Base-by-base conservation (phyloP, 2,113 vertebrate genomes). In the Anguilla japonica region DNA sequence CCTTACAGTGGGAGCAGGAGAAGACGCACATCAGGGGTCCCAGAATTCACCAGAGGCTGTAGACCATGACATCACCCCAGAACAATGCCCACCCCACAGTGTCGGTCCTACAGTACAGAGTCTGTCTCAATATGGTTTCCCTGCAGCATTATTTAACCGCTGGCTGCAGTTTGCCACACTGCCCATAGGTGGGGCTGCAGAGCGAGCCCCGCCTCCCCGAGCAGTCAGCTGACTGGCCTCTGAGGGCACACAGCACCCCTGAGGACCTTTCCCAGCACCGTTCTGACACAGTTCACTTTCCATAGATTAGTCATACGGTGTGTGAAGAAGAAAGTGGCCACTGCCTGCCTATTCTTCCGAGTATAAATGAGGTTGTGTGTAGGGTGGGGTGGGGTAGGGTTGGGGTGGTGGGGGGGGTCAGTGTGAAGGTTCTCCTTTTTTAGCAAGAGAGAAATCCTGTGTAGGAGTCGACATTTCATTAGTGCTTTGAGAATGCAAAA, bases 231-330 rank as follows among this genome's bases (percentile, higher is more conserved):
- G 60, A 83, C 85, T 67, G 63, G 46, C 41, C 87, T 86, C 67
- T 5, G 5, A 16, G 41, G 63, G 11, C 13, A 79, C 5, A 20
- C 41, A 11, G 13, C 41, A 86, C 86, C 79, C 89, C 50, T 85
- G 86, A 89, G 89, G 90, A 88, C 88, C 85, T 87, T 87, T 89
- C 88, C 41, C 82, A 85, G 46, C 22, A 53, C 29, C 81, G 53
- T 82, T 82, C 14, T 43, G 53, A 82, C 53, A 82, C 41, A 46
- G 26, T 82, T 26, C 41, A 50, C 41, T 43, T 43, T 82, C 81
- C 41, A 50, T 53, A 50, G 81, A 82, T 82, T 82, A 50, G 41
- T 82, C 81, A 82, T 50, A 13, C 22, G 53, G 40, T 82, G n/a
- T 50, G 81, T 82, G 81, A 53, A 53, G 81, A 53, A 53, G 81